Percentiles rank a stretch among this genome's conserved stretches.
phyloP scores from a whole-genome alignment of 2,113 vertebrate genomes.

The Entosphenus tridentatus region DNA sequence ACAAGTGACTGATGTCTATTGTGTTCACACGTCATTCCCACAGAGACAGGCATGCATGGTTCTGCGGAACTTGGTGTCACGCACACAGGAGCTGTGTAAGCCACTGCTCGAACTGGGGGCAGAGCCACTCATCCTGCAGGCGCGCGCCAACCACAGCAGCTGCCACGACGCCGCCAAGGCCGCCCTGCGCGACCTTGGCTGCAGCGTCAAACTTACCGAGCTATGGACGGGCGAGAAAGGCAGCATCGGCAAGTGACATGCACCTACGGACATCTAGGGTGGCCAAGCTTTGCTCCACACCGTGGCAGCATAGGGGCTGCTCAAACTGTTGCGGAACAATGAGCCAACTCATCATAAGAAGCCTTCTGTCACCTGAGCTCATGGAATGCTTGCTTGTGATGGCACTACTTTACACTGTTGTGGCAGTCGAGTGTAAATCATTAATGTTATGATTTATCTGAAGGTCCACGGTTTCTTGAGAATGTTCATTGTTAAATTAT shows the following conservation, averaged over 20 bases:
- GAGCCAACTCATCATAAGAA: too few relatives aligned
- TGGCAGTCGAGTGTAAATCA: too few relatives aligned
- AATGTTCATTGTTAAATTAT: too few relatives aligned
- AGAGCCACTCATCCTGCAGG: slow-evolving; percentile 46
- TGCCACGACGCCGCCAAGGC: slow-evolving; percentile 53
- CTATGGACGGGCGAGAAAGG: slow-evolving; percentile 83
- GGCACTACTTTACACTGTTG: too few relatives aligned
- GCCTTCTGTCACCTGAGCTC: too few relatives aligned
- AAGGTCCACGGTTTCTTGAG: too few relatives aligned
- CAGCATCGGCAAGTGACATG: slow-evolving; percentile 21
- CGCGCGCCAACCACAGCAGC: slow-evolving; percentile 36
- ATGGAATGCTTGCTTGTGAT: too few relatives aligned
- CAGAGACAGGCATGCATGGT: slow-evolving; percentile 85
- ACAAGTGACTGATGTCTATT: too few relatives aligned
- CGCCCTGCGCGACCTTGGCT: slow-evolving; percentile 66
- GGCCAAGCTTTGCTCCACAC: too few relatives aligned
- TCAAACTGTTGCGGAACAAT: too few relatives aligned
- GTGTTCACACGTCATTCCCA: background rate
- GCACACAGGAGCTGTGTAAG: slow-evolving; percentile 29
- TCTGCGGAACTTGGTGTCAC: slow-evolving; percentile 61
- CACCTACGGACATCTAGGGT: background rate
- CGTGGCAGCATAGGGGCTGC: too few relatives aligned
- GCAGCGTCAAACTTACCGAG: slow-evolving; percentile 55
- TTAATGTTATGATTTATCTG: too few relatives aligned
- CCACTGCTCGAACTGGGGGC: slow-evolving; percentile 70